Percentiles rank a stretch among this genome's conserved stretches.
Conservation (phyloP, 2,797 vertebrate genomes). For the Knipowitschia caucasica region DNA sequence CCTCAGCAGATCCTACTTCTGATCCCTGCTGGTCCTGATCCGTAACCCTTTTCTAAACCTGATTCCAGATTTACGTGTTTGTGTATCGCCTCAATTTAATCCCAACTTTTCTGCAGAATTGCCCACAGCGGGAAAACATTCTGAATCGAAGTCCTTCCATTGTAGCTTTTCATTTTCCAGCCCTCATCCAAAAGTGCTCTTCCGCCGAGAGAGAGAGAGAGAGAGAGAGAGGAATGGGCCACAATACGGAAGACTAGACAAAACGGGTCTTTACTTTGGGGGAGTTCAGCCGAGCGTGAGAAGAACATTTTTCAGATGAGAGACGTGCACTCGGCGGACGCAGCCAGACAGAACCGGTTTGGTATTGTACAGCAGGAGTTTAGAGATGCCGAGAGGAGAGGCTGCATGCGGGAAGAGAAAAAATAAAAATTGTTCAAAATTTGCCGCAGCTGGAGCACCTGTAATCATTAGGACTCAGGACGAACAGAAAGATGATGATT, state of each 20-base stretch:
- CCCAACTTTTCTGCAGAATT: neutral
- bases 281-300: conserved; percentile 1
- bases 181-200: conserved; percentile 8
- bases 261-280: conserved; percentile 5
- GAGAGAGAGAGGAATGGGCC: conserved; percentile 3
- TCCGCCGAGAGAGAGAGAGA: neutral
- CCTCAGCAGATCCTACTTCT: no score
- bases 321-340: conserved; percentile 3
- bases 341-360: conserved; percentile 1
- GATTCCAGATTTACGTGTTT: no score
- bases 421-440: neutral
- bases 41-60: no score
- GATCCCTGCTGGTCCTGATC: no score
- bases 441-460: neutral
- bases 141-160: neutral
- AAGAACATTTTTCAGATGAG: conserved; percentile 6
- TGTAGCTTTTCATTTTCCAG: conserved; percentile 1
- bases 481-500: no score
- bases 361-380: conserved; percentile 1
- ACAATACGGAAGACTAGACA: conserved; percentile 15
- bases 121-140: neutral
- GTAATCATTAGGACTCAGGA: no score
- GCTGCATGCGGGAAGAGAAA: no score
- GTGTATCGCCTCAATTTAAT: neutral
- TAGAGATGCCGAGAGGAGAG: conserved; percentile 2